A percentile compares a stretch with the other conserved stretches of the same genome.
phyloP scores from a whole-genome alignment of 2,113 vertebrate genomes.

The Lonchura striata region DNA sequence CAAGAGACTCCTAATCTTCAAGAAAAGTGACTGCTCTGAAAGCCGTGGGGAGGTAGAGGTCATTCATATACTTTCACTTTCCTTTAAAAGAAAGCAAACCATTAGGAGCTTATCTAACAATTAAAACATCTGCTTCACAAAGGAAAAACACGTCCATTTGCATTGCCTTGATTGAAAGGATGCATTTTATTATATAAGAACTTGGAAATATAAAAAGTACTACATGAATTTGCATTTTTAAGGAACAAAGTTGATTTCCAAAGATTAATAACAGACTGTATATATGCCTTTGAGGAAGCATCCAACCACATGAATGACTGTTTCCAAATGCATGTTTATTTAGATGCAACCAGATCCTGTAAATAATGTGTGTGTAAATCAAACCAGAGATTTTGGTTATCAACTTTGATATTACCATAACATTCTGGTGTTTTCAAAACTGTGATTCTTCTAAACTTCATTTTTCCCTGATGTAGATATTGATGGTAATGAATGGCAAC shows the following conservation, averaged over 20 bases:
- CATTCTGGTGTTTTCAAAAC: background rate
- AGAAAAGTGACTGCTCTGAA: conserved; percentile 43
- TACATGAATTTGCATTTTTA: background rate
- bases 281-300: conserved; percentile 34
- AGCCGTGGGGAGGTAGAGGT: background rate
- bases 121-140: conserved; percentile 48
- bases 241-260: conserved; percentile 37
- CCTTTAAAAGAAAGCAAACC: conserved; percentile 28
- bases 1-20: conserved; percentile 50
- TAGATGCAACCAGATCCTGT: conserved; percentile 46
- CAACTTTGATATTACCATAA: conserved; percentile 6
- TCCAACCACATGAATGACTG: conserved; percentile 9
- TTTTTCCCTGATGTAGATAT: background rate
- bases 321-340: conserved; percentile 63
- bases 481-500: background rate
- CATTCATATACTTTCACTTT: background rate
- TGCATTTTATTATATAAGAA: conserved; percentile 54
- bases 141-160: background rate
- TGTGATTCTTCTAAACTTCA: conserved; percentile 10
- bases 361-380: conserved; percentile 28
- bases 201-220: conserved; percentile 17
- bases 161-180: conserved; percentile 3
- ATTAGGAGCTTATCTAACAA: conserved; percentile 47
- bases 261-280: conserved; percentile 44
- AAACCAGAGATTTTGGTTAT: background rate